Evolutionary conservation across 2,797 vertebrate genomes (phyloP).

Genomic region (Champsocephalus gunnari): DNA sequence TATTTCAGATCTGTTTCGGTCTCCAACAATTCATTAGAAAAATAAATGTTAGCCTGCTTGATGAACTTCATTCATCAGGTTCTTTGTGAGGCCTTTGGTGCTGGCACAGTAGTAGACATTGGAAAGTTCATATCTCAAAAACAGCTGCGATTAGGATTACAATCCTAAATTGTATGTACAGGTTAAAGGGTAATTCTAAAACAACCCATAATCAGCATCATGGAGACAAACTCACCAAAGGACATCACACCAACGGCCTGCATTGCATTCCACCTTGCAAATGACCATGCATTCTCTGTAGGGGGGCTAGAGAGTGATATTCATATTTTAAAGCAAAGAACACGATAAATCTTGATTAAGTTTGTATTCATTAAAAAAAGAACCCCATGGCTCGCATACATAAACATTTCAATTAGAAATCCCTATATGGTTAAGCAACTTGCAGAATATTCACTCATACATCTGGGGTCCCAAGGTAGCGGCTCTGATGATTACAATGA

Average conservation of each 20-base stretch:
- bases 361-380: not conserved
- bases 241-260: conserved; percentile 96
- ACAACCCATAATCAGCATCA: not conserved
- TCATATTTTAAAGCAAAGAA: conserved; percentile 19
- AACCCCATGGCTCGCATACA: not conserved
- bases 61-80: not conserved
- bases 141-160: too few relatives aligned
- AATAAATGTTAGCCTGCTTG: not conserved
- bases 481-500: conserved; percentile 87
- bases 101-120: too few relatives aligned
- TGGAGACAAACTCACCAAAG: conserved; percentile 89
- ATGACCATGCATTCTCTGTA: conserved; percentile 90
- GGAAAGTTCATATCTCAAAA: too few relatives aligned
- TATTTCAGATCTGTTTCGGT: not conserved
- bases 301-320: conserved; percentile 81
- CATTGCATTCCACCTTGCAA: conserved; percentile 91
- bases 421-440: not conserved
- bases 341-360: not conserved
- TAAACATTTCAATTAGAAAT: not conserved
- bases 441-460: conserved; percentile 52
- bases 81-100: not conserved
- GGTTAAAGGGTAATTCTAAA: not conserved
- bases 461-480: conserved; percentile 88
- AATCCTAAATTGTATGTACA: not conserved
- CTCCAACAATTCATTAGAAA: not conserved